Evolutionary conservation across 2,113 vertebrate species (phyloP).

Genomic region (Trichomycterus rosablanca): DNA sequence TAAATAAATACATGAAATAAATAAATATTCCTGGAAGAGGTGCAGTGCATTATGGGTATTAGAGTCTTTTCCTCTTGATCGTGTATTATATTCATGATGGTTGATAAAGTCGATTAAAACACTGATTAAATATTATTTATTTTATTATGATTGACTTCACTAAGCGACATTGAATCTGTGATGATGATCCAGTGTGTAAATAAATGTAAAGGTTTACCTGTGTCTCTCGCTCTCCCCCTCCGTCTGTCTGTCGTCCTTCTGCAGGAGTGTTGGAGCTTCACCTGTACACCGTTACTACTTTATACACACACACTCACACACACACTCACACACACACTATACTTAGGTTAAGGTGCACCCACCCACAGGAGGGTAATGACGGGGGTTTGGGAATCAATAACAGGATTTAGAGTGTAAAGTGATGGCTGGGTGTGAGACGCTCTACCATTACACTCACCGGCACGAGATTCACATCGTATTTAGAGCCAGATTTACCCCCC

Average conservation of each 20-base stretch:
- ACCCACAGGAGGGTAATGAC: constrained; percentile 1
- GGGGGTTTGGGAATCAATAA: constrained; percentile 25
- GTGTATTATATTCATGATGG: neutral
- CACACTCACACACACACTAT: constrained; percentile 9
- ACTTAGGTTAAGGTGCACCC: constrained; percentile 22
- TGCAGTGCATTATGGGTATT: too few relatives aligned
- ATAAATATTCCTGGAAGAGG: too few relatives aligned
- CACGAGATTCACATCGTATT: constrained; percentile 4
- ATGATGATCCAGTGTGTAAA: too few relatives aligned
- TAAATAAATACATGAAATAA: too few relatives aligned
- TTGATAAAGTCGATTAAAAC: neutral
- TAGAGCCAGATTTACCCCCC: neutral
- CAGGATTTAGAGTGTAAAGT: constrained; percentile 27
- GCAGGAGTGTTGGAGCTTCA: neutral
- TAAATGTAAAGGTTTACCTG: neutral
- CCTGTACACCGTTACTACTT: constrained; percentile 24
- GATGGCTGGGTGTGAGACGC: neutral
- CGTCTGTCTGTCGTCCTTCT: neutral
- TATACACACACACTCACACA: constrained; percentile 4
- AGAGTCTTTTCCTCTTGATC: too few relatives aligned
- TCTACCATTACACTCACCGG: constrained; percentile 8
- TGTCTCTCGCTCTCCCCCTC: constrained; percentile 12
- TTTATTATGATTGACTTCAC: too few relatives aligned
- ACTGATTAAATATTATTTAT: neutral
- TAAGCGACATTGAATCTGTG: too few relatives aligned